These are phyloP conservation scores for Entosphenus tridentatus DNA, from an alignment of 2,113 vertebrate species.

Conservation along the genomic window DNA sequence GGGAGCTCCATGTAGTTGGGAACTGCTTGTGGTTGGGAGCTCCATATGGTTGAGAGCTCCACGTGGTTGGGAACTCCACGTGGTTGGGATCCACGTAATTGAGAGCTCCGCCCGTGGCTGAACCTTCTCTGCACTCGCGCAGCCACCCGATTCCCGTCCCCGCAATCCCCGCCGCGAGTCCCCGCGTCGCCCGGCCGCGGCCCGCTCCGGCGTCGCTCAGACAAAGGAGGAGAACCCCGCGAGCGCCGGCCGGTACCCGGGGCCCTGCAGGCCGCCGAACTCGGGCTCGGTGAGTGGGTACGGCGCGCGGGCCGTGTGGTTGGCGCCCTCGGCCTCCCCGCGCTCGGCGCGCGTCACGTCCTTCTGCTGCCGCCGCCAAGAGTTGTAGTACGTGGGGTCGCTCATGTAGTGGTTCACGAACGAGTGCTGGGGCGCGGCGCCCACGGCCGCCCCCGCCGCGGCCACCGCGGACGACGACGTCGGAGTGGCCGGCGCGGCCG, in stretches of 20 bases:
- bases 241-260: constrained; percentile 58
- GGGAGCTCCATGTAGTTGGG: no score
- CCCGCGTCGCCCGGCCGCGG: no score
- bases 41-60: no score
- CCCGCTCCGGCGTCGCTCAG: constrained; percentile 21
- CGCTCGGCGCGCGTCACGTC: constrained; percentile 37
- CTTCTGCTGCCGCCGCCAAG: constrained; percentile 72
- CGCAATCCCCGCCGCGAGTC: no score
- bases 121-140: no score
- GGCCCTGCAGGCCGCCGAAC: constrained; percentile 40
- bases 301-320: constrained; percentile 74
- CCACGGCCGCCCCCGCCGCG: constrained; percentile 70
- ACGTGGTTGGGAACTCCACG: no score
- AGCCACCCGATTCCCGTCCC: no score
- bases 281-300: constrained; percentile 70
- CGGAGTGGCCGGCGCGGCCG: no score
- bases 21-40: no score
- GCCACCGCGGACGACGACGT: constrained; percentile 14
- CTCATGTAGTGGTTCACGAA: constrained; percentile 98
- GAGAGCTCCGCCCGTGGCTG: no score
- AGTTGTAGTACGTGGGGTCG: constrained; percentile 80
- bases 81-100: no score
- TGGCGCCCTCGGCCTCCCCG: constrained; percentile 38
- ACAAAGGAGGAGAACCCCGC: constrained; percentile 93
- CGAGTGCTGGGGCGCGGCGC: constrained; percentile 66